Evolutionary conservation across 2,888 invertebrate genomes (phyloP), one percentile per base, ranked within the genome.

Genomic region (Nomada hirtipes): DNA sequence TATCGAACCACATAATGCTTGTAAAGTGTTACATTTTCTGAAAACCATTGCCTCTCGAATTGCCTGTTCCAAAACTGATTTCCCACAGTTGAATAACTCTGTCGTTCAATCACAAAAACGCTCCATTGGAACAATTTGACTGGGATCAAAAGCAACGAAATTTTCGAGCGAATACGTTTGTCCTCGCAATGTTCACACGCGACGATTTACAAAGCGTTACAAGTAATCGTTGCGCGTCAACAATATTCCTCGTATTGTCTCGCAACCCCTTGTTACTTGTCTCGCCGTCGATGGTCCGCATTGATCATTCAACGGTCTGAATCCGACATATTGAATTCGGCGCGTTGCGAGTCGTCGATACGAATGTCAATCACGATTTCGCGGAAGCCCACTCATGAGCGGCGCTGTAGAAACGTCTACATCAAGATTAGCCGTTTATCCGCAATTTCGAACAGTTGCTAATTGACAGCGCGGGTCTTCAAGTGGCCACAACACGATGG

Each of bases 381-480:
- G 36, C n/a, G 50, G 55, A 50, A 60, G 53, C 20, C n/a, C 4
- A 23, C 60, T 79, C 50, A 52, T 42, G 52, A 36, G 18, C 44
- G 70, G 2, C 52, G 29, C 4, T 29, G 44, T 29, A 50, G 42
- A 42, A 63, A 42, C 47, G n/a, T 10, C 26, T 75, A 70, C 55
- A 77, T 81, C 75, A 77, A 83, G 87, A 86, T 86, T 84, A 78
- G 65, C 76, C 71, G 80, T 78, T 80, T 86, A 82, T 80, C 74
- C 79, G 53, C 70, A 65, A 76, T 47, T 82, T 57, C 71, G 73
- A 64, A 55, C 73, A 63, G 73, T 72, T 70, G 71, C 73, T 83
- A 79, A 81, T 67, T 72, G 74, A 71, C 81, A 64, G 80, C 55
- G 63, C 44, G 61, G 70, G 71, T 74, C 82, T 86, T 82, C 79